These are phyloP conservation scores for Gibbula magus DNA, from an alignment of 2,888 invertebrate species.

Conservation along the genomic window DNA sequence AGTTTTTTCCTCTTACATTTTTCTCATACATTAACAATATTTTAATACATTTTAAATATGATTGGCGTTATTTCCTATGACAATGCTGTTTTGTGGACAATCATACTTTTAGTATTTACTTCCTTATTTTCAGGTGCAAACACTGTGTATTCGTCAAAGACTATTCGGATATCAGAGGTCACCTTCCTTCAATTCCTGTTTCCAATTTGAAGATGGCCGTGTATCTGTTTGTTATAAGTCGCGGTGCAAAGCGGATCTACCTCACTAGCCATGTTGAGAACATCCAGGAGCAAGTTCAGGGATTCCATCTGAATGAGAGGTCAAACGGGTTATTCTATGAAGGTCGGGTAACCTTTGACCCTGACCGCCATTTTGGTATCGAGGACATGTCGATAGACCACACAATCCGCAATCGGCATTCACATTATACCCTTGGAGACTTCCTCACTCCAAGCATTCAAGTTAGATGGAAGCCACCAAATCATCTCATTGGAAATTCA, in stretches of 20 bases:
- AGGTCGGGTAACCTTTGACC: background rate
- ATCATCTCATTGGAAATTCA: too few relatives aligned
- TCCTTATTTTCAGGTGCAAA: background rate
- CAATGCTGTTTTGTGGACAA: too few relatives aligned
- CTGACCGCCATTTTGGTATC: background rate
- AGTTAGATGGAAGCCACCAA: background rate
- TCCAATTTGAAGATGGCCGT: background rate
- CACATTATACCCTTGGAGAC: background rate
- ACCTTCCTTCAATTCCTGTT: background rate
- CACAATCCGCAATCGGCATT: background rate
- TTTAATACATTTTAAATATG: too few relatives aligned
- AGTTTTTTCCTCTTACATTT: too few relatives aligned
- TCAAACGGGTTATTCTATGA: background rate
- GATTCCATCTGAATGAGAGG: background rate
- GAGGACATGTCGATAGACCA: background rate
- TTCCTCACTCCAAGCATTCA: background rate
- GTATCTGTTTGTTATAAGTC: background rate
- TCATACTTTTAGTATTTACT: background rate
- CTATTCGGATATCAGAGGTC: background rate
- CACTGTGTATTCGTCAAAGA: background rate
- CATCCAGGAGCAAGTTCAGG: background rate
- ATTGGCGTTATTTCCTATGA: too few relatives aligned
- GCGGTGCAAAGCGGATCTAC: constrained; percentile 9
- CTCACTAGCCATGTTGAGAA: background rate
- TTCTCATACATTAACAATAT: too few relatives aligned